Conservation (phyloP, 1,140 invertebrate species). For the fruit fly (Drosophila melanogaster) region Release_6_plus_ISO1_MT NC_004354.4:9487501-9488000, state of each 20-base stretch:
- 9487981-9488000: too few species aligned
- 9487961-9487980: too few species aligned
- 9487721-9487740: constrained; percentile 63
- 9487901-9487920: background rate
- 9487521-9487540: constrained; percentile 24
- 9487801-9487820: background rate
- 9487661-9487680: constrained; percentile 77
- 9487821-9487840: constrained; percentile 66
- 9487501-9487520: constrained; percentile 30
- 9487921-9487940: background rate
- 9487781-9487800: background rate
- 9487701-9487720: constrained; percentile 79
- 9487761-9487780: background rate
- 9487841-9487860: constrained; percentile 53
- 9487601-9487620: constrained; percentile 29
- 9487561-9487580: background rate
- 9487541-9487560: background rate
- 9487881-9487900: constrained; percentile 12
- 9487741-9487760: background rate
- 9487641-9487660: constrained; percentile 54
- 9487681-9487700: constrained; percentile 80
- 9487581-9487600: background rate
- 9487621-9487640: constrained; percentile 42
- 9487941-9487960: background rate
- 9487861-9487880: constrained; percentile 44